phyloP scores from a whole-genome alignment of 2,113 vertebrate genomes.

The Rynchops niger region DNA sequence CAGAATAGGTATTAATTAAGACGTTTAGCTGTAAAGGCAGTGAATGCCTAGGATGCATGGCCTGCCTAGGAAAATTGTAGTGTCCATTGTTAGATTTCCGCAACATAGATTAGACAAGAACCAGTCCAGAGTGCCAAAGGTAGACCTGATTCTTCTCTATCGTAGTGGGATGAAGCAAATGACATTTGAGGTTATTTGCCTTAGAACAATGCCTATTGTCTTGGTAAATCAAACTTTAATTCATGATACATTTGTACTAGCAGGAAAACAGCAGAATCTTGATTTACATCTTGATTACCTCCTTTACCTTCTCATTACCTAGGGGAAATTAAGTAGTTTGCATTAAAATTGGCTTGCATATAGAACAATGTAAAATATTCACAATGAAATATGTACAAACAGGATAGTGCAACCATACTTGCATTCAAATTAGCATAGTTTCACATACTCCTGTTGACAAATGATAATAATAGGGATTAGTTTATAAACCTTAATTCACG shows the following conservation, averaged over 20 bases:
- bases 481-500: slow-evolving; percentile 18
- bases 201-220: not conserved
- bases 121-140: not conserved
- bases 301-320: slow-evolving; percentile 60
- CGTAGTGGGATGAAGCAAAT: not conserved
- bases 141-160: not conserved
- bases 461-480: slow-evolving; percentile 45
- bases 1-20: not conserved
- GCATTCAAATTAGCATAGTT: slow-evolving; percentile 33
- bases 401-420: not conserved
- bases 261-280: slow-evolving; percentile 2
- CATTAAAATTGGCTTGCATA: slow-evolving; percentile 49
- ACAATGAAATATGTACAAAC: slow-evolving; percentile 49
- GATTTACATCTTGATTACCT: slow-evolving; percentile 59
- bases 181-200: not conserved
- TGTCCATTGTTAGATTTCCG: not conserved
- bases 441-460: not conserved
- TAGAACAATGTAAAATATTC: slow-evolving; percentile 45
- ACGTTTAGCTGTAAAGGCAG: not conserved
- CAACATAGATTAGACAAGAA: not conserved
- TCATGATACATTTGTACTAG: not conserved
- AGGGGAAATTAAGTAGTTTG: slow-evolving; percentile 53
- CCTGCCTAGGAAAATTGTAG: not conserved
- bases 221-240: slow-evolving; percentile 22
- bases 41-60: not conserved